Evolutionary conservation across 2,113 vertebrate genomes (phyloP).

Genomic region (Theristicus caerulescens): DNA sequence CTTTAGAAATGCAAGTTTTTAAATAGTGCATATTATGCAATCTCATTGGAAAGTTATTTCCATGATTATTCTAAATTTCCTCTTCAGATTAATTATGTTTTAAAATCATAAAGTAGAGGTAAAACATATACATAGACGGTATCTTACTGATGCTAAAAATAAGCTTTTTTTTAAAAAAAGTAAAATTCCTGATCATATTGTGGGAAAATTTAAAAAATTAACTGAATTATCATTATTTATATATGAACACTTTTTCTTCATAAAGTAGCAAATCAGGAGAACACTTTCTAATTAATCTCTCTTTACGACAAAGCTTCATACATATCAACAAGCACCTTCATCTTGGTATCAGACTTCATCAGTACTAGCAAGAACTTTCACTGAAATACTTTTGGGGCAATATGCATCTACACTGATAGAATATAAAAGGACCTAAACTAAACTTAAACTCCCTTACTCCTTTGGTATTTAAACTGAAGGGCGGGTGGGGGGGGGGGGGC

Average conservation of each 20-base stretch:
- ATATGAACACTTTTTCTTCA: not conserved
- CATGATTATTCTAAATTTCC: not conserved
- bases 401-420: not conserved
- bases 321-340: not conserved
- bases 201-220: not conserved
- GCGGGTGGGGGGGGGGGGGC: rapidly evolving
- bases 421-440: not conserved
- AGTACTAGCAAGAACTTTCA: not conserved
- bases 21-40: not conserved
- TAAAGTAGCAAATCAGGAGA: not conserved
- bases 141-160: not conserved
- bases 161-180: not conserved
- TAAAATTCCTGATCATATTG: not conserved
- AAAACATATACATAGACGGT: not conserved
- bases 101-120: not conserved
- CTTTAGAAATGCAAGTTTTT: not conserved
- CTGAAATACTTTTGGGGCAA: not conserved
- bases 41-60: not conserved
- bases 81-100: not conserved
- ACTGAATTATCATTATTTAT: not conserved
- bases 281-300: not conserved
- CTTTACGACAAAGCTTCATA: not conserved
- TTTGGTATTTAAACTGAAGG: not conserved
- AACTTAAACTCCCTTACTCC: not conserved
- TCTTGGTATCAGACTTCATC: not conserved